A percentile compares a stretch with the other conserved stretches of the same genome.
These are phyloP conservation scores for Heteronetta atricapilla DNA, from an alignment of 2,113 vertebrate species.

Conservation along the genomic window DNA sequence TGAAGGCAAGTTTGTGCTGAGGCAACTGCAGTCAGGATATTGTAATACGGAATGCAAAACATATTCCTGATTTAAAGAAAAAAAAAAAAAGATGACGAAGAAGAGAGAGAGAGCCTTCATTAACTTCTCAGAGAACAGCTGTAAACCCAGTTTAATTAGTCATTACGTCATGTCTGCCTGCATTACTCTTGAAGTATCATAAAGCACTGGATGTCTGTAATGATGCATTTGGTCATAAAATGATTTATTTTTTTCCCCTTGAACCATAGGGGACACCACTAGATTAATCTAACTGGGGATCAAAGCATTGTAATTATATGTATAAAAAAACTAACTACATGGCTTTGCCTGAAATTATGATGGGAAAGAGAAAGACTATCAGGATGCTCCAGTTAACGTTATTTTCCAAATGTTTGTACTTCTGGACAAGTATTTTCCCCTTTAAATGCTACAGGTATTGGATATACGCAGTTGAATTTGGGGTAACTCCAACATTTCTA, in stretches of 20 bases:
- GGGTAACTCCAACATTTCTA: neutral
- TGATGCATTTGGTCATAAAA: conserved; percentile 24
- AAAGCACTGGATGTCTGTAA: neutral
- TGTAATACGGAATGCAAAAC: neutral
- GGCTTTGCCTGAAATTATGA: neutral
- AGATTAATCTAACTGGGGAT: neutral
- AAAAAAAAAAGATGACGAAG: neutral
- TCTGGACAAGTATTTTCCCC: neutral
- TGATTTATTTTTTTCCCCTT: neutral
- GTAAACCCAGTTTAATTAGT: conserved; percentile 48
- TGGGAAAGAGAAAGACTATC: neutral
- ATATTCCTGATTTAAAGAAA: neutral
- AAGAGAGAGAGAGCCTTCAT: neutral
- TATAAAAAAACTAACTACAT: neutral
- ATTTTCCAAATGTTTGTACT: neutral
- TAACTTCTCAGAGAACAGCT: conserved; percentile 4
- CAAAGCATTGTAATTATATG: neutral
- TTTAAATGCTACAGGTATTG: neutral
- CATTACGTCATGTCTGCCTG: neutral
- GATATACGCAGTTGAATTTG: neutral
- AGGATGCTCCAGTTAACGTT: neutral
- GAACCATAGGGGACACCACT: neutral
- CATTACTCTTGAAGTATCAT: neutral
- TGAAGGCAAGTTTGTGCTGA: too few species aligned
- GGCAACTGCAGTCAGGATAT: too few species aligned